Base-by-base conservation (phyloP, 2,113 vertebrate species). In the Phrynosoma platyrhinos region DNA sequence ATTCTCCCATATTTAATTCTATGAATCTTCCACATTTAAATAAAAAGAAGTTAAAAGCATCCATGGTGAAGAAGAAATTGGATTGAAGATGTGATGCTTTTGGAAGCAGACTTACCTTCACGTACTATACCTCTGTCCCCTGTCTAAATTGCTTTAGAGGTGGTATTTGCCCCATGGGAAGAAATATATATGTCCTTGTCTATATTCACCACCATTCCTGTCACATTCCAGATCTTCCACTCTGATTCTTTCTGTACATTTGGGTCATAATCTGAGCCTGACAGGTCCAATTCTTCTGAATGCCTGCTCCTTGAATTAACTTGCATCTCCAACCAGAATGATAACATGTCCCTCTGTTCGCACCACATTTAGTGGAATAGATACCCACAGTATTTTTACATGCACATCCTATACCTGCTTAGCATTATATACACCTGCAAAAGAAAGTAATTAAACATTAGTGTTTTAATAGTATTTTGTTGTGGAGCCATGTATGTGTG, bases 391-490 rank as follows among this genome's bases (percentile, higher is more conserved):
- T 12, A 79, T 53, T 71, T 9, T 91, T 88, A 52, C 0, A 0
- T 85, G n/a, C 20, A 68, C 23, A 36, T 27, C 42, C 21, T 0
- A 7, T 77, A 64, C 81, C n/a, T 53, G 14, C 36, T 62, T 68
- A 78, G 47, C 58, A 42, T 55, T 36, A 82, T 30, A 0, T 0
- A 2, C 75, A 79, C 10, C 81, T 69, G 62, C 0, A 0, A 47
- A 81, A 69, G 74, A 92, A 93, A 94, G 90, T 92, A 95, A 94
- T 95, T 95, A 95, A 95, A 95, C 0, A 32, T 90, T 94, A 80
- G 85, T 25, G 30, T 76, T 84, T 93, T 94, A 94, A 81, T 94
- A 91, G 89, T 80, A 82, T 92, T 94, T 93, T 94, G 90, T 42
- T 58, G 20, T 55, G 68, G 66, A 42, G 40, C 20, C 18, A 8